phyloP scores from a whole-genome alignment of 2,113 vertebrate genomes.

The Budorcas taxicolor region DNA sequence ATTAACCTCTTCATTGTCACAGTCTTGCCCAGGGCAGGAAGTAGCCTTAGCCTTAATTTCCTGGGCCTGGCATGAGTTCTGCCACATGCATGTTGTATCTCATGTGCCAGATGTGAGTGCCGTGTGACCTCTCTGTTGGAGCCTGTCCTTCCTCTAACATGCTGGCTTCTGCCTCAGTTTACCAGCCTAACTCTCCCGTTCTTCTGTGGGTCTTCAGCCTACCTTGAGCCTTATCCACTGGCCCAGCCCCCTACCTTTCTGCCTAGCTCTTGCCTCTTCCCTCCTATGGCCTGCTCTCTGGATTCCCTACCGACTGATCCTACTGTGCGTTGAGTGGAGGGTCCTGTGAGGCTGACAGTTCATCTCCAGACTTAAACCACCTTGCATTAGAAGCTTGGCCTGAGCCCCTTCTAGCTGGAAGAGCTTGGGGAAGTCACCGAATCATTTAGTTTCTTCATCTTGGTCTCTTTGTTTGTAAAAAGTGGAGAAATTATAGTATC shows the following conservation, averaged over 20 bases:
- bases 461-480: background rate
- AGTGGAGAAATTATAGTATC: background rate
- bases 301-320: background rate
- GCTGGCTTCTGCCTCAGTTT: background rate
- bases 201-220: background rate
- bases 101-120: background rate
- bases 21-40: background rate
- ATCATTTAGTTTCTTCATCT: background rate
- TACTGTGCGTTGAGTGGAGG: background rate
- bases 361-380: background rate
- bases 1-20: background rate
- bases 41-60: background rate
- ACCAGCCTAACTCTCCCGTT: background rate
- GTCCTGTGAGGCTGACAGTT: background rate
- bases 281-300: background rate
- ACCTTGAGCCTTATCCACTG: background rate
- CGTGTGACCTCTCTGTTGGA: background rate
- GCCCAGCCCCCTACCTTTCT: background rate
- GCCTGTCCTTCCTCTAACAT: background rate
- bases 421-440: background rate
- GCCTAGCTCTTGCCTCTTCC: background rate
- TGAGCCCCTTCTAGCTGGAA: background rate
- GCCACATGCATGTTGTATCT: background rate
- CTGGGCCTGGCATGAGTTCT: background rate
- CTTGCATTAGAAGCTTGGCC: background rate